Conservation (phyloP, 2,888 invertebrate species). For the Cantharis nigra region DNA sequence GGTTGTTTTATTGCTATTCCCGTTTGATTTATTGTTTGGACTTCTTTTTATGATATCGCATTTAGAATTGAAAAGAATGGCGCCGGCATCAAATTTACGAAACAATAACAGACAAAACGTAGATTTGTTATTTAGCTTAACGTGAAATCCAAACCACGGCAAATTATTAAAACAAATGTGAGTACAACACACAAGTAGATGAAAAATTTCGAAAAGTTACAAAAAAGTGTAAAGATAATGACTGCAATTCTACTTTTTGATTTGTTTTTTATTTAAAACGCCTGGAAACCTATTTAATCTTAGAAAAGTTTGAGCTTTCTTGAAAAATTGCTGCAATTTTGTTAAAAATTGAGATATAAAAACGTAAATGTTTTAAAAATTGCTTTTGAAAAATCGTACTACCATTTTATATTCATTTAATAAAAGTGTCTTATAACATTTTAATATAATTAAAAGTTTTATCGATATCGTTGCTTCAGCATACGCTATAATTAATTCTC, state of each 20-base stretch:
- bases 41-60: background rate
- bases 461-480: background rate
- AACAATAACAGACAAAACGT: no score
- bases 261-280: background rate
- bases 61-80: background rate
- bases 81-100: no score
- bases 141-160: no score
- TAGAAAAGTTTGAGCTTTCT: background rate
- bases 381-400: background rate
- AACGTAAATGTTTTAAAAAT: background rate
- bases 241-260: background rate
- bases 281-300: background rate
- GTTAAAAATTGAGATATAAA: background rate
- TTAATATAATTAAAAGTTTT: background rate
- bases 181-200: background rate
- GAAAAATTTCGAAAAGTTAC: background rate
- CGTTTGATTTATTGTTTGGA: background rate
- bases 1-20: background rate
- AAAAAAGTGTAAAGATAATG: background rate
- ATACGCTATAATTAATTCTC: background rate
- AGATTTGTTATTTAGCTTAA: no score
- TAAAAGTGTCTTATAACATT: background rate
- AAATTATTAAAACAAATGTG: background rate
- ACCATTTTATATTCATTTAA: background rate
- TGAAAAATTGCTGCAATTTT: background rate